Evolutionary conservation across 2,888 invertebrate species (phyloP).

Genomic region (Sepioteuthis lessoniana): DNA sequence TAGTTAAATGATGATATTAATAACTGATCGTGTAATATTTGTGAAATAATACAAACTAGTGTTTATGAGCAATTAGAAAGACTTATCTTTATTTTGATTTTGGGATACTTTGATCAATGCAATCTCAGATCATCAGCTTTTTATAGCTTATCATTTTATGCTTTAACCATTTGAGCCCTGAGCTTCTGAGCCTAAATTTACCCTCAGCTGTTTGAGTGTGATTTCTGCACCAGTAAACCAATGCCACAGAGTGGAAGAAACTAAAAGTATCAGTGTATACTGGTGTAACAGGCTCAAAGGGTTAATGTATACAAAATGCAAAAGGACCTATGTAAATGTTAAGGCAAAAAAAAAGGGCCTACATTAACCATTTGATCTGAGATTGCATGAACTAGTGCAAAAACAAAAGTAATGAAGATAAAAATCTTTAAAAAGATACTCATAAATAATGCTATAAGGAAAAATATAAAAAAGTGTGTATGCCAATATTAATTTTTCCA

Average conservation of each 20-base stretch:
- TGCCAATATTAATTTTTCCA: neutral
- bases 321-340: no score
- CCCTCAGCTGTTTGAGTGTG: no score
- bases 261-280: no score
- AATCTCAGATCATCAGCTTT: neutral
- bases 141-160: neutral
- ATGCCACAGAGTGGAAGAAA: no score
- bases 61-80: neutral
- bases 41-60: neutral
- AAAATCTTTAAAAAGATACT: neutral
- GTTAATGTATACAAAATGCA: no score
- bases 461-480: neutral
- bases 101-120: neutral
- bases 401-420: neutral
- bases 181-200: no score
- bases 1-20: neutral
- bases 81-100: neutral
- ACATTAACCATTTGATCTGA: neutral
- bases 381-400: neutral
- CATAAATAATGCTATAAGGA: neutral
- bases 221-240: no score
- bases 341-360: neutral
- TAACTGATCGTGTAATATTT: neutral
- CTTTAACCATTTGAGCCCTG: no score
- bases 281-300: no score